Base-by-base conservation (phyloP, 2,888 invertebrate genomes). In the Anorthoa munda region DNA sequence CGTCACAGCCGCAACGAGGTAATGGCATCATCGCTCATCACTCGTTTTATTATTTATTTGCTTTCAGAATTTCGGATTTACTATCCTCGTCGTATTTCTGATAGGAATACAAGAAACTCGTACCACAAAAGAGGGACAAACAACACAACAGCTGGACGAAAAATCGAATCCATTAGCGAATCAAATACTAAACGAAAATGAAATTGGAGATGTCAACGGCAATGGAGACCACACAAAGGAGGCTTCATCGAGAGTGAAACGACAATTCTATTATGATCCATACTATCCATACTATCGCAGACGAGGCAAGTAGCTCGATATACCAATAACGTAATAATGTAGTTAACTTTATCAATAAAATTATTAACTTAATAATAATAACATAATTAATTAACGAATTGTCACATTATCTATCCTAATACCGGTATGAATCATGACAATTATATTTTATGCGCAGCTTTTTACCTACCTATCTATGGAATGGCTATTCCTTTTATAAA, bases 221-320 rank as follows among this genome's bases (percentile, higher is more conserved):
- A 86, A 82, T 63, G 80, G 65, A 67, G 74, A 79, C 71, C 72
- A 66, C 64, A 85, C 82, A 79, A 76, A 84, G 26, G 81, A 80
- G 69, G 69, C 79, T 72, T 77, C 84, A 70, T 86, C 86, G 45
- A 88, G 92, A 85, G 86, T 88, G 66, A 93, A 92, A 85, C 86
- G 93, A 72, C 92, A 93, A 77, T 89, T 85, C 72, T 81, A 74
- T 80, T 69, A 84, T 61, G 70, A 69, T 67, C 83, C 78, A 65
- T 86, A 73, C 45, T 70, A 79, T 61, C 79, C 79, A 31, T 78
- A 78, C 31, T 82, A 83, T 55, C 53, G 79, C 39, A 83, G 79
- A 51, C 83, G 50, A 79, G 72, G 83, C 74, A 83, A 82, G 79
- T 83, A 69, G 45, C 23, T 46, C 13, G 53, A 55, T 4, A n/a